These are phyloP conservation scores for Rhinoraja longicauda DNA, from an alignment of 2,797 vertebrate genomes.

Conservation along the genomic window DNA sequence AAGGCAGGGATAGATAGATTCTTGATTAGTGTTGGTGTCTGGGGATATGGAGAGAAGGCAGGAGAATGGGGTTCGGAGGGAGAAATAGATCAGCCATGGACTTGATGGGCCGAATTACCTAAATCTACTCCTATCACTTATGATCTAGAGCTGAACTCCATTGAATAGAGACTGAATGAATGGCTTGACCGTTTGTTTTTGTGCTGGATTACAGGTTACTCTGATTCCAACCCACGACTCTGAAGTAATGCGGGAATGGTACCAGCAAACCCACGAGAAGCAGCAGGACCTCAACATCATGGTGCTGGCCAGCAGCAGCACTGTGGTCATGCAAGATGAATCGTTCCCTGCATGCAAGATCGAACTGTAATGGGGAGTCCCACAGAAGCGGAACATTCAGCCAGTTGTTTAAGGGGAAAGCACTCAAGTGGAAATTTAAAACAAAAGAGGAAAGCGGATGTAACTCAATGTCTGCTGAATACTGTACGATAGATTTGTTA, in stretches of 20 bases:
- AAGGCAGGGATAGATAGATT: too few species aligned
- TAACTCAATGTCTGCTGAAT: conserved; percentile 56
- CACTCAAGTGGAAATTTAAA: conserved; percentile 42
- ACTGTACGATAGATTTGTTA: conserved; percentile 59
- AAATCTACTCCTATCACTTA: too few species aligned
- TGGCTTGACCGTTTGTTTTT: background rate
- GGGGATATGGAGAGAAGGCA: too few species aligned
- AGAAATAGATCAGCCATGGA: too few species aligned
- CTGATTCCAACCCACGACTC: conserved; percentile 96
- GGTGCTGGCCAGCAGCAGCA: conserved; percentile 97
- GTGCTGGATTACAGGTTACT: conserved; percentile 70
- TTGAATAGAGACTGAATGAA: background rate
- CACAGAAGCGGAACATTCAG: conserved; percentile 50
- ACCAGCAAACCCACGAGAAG: conserved; percentile 94
- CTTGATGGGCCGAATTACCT: too few species aligned
- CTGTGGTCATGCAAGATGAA: conserved; percentile 98
- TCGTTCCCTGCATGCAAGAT: conserved; percentile 98
- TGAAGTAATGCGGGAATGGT: conserved; percentile 97
- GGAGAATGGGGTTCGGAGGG: too few species aligned
- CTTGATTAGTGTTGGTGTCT: too few species aligned
- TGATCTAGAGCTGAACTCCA: too few species aligned
- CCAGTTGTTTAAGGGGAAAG: conserved; percentile 60
- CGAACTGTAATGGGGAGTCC: conserved; percentile 71
- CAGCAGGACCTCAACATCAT: conserved; percentile 96
- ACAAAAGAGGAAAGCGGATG: conserved; percentile 39